Percentiles rank a stretch among this genome's conserved stretches.
Evolutionary conservation across 2,888 invertebrate genomes (phyloP).

Genomic region (Phoronis australis): DNA sequence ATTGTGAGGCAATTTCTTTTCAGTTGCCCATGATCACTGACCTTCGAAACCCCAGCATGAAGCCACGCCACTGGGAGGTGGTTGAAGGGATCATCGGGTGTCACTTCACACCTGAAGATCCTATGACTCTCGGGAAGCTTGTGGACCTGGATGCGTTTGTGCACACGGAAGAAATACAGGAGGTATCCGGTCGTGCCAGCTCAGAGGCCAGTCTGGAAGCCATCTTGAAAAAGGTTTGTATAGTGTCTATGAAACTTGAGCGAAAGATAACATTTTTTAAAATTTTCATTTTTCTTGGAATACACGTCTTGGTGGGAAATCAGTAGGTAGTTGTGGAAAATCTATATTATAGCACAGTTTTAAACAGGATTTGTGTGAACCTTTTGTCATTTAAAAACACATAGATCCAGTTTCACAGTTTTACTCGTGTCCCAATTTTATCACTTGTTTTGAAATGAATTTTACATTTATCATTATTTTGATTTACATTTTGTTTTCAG

Average conservation of each 20-base stretch:
- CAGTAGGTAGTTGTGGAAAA: too few relatives aligned
- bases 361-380: too few relatives aligned
- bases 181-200: slow-evolving; percentile 80
- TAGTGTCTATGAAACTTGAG: neutral
- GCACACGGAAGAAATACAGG: slow-evolving; percentile 69
- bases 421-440: neutral
- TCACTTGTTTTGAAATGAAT: neutral
- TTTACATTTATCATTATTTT: neutral
- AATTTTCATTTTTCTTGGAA: too few relatives aligned
- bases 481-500: slow-evolving; percentile 49
- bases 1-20: too few relatives aligned
- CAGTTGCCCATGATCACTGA: slow-evolving; percentile 68
- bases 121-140: slow-evolving; percentile 64
- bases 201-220: slow-evolving; percentile 79
- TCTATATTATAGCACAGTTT: too few relatives aligned
- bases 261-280: neutral
- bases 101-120: slow-evolving; percentile 66
- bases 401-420: too few relatives aligned
- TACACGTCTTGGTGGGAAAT: too few relatives aligned
- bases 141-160: slow-evolving; percentile 72
- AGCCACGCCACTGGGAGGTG: slow-evolving; percentile 76
- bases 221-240: slow-evolving; percentile 67
- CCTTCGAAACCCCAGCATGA: slow-evolving; percentile 73
- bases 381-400: too few relatives aligned
- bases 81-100: slow-evolving; percentile 68